Percentiles rank a stretch among this genome's conserved stretches.
phyloP scores from a whole-genome alignment of 2,888 invertebrate species.

The Dicycla oo region DNA sequence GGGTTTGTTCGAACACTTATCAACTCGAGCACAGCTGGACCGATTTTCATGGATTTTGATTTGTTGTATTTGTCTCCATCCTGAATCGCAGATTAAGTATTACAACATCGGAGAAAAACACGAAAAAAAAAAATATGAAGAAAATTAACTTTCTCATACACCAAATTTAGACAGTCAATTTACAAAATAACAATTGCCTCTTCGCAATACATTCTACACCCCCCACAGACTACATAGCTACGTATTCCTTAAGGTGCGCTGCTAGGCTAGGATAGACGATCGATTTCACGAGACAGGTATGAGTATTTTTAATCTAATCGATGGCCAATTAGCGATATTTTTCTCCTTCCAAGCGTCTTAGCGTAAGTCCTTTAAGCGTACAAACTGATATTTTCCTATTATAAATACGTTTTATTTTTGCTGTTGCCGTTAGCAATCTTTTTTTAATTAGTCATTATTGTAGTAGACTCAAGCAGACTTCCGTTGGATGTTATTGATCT shows the following conservation, averaged over 20 bases:
- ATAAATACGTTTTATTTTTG: slow-evolving; percentile 15
- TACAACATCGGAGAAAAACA: too few relatives aligned
- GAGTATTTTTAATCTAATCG: slow-evolving; percentile 36
- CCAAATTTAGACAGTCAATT: too few relatives aligned
- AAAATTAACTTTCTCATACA: too few relatives aligned
- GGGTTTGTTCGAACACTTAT: too few relatives aligned
- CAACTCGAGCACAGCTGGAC: too few relatives aligned
- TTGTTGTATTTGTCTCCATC: too few relatives aligned
- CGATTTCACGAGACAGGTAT: slow-evolving; percentile 16
- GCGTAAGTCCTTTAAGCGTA: slow-evolving; percentile 16
- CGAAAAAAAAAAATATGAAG: too few relatives aligned
- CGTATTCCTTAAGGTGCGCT: too few relatives aligned
- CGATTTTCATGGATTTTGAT: too few relatives aligned
- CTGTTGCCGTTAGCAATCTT: neutral
- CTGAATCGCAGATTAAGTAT: too few relatives aligned
- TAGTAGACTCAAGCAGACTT: neutral
- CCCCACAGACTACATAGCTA: too few relatives aligned
- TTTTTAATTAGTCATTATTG: neutral
- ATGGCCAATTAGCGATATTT: slow-evolving; percentile 50
- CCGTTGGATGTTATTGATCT: neutral
- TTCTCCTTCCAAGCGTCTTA: slow-evolving; percentile 29
- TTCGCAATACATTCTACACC: neutral
- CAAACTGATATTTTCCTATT: slow-evolving; percentile 8
- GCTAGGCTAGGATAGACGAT: slow-evolving; percentile 5
- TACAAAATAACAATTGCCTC: neutral